Evolutionary conservation across 2,797 vertebrate genomes (phyloP).

Genomic region (Phoebastria nigripes): DNA sequence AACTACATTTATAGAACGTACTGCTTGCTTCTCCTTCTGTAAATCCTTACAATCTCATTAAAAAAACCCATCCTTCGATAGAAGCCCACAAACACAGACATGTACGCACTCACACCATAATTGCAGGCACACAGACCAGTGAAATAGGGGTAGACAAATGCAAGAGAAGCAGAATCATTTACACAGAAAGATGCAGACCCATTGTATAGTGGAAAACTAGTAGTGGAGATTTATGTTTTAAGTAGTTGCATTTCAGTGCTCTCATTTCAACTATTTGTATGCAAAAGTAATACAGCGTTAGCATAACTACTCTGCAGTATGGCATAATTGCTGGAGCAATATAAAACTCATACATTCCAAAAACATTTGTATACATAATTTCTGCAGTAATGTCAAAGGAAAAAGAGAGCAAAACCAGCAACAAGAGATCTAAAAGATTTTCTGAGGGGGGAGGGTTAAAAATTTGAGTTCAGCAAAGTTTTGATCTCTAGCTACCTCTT

Average conservation of each 20-base stretch:
- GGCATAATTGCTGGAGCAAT: conserved; percentile 25
- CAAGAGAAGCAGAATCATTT: not conserved
- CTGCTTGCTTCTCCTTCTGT: not conserved
- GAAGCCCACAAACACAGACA: not conserved
- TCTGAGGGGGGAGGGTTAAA: not conserved
- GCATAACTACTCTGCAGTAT: conserved; percentile 52
- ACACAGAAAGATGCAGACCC: not conserved
- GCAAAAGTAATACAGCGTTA: conserved; percentile 44
- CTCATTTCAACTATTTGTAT: conserved; percentile 58
- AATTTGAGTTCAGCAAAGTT: not conserved
- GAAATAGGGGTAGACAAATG: not conserved
- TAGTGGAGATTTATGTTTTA: not conserved
- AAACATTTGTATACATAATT: conserved; percentile 16
- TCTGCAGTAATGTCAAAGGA: not conserved
- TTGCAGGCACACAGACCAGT: not conserved
- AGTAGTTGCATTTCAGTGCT: not conserved
- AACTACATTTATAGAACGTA: not conserved
- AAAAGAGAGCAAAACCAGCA: not conserved
- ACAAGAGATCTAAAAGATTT: not conserved
- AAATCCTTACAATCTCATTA: not conserved
- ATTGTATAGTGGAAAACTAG: not conserved
- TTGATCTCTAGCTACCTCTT: not conserved
- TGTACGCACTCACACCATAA: fast-evolving
- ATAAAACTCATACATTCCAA: not conserved
- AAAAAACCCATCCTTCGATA: not conserved